Evolutionary conservation across 2,113 vertebrate genomes (phyloP).

Genomic region (Solea solea): DNA sequence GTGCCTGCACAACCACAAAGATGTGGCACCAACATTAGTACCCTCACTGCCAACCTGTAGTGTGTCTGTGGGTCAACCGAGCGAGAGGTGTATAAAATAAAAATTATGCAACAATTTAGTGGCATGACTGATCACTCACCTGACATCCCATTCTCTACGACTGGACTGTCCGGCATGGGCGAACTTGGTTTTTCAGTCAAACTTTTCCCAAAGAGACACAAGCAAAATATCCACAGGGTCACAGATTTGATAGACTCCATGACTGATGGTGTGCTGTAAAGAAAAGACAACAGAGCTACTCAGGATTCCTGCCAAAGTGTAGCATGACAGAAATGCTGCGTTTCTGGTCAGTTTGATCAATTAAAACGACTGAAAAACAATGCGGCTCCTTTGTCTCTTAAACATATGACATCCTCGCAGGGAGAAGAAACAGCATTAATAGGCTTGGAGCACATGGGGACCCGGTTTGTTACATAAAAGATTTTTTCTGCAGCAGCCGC

Average conservation of each 20-base stretch:
- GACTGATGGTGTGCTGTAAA: constrained; percentile 49
- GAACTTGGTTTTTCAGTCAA: constrained; percentile 66
- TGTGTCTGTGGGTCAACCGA: not conserved
- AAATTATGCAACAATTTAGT: not conserved
- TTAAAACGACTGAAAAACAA: not conserved
- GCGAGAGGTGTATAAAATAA: not conserved
- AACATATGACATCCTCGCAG: not conserved
- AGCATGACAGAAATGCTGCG: not conserved
- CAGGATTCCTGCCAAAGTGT: not conserved
- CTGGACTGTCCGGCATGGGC: constrained; percentile 47
- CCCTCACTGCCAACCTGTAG: constrained; percentile 17
- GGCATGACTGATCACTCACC: constrained; percentile 56
- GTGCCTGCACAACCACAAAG: constrained; percentile 65
- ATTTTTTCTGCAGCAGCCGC: not conserved
- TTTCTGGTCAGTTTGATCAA: not conserved
- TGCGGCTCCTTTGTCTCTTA: not conserved
- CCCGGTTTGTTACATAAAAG: constrained; percentile 30
- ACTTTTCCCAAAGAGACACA: constrained; percentile 72
- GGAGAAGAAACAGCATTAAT: not conserved
- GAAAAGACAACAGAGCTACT: not conserved
- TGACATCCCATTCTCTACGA: constrained; percentile 64
- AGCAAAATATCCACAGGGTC: constrained; percentile 76
- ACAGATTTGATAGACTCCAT: constrained; percentile 78
- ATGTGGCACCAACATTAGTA: constrained; percentile 35
- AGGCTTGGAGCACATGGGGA: not conserved